Evolutionary conservation across 2,888 invertebrate species (phyloP), one percentile per base, ranked within the genome.

Genomic region (Nycteola revayana): DNA sequence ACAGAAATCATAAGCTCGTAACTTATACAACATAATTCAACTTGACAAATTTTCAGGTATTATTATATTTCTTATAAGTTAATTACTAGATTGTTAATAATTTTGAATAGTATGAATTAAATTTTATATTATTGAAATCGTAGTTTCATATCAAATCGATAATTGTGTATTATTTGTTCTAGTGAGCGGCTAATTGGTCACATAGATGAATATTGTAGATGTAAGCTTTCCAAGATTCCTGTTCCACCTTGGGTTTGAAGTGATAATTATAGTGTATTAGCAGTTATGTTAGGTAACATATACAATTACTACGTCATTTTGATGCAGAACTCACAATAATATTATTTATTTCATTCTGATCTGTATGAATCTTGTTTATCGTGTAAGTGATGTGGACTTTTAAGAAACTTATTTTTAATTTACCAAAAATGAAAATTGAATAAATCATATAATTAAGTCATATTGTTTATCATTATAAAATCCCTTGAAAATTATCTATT

Each of bases 281-380:
- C 82, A 69, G 75, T 80, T 78, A 72, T 73, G 68, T 76, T 84
- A 84, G 76, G 71, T 79, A 76, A 82, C 77, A 75, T 76, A 50
- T 44, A 53, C 50, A 74, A 73, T 70, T 68, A 67, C 71, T 75
- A 49, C 66, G 70, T 74, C 78, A 74, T 80, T 70, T 75, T 71
- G 67, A 78, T 75, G 66, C 75, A 74, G 76, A 75, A 80, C 78
- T 82, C 78, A 76, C 82, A 81, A 70, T 21, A 21, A 21, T 80
- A 74, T 79, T 86, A 87, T 87, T 88, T 87, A 87, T 88, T 88
- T 85, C 81, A 83, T 81, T 68, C 80, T 78, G 83, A 84, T 85
- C 84, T 87, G 87, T 88, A 84, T 80, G 82, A 81, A 85, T 86
- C 79, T 81, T 84, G 78, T 77, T 80, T 77, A 76, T 63, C 65